Conservation (phyloP, 2,888 invertebrate genomes). For the Lissocephala sabroskyi region DNA sequence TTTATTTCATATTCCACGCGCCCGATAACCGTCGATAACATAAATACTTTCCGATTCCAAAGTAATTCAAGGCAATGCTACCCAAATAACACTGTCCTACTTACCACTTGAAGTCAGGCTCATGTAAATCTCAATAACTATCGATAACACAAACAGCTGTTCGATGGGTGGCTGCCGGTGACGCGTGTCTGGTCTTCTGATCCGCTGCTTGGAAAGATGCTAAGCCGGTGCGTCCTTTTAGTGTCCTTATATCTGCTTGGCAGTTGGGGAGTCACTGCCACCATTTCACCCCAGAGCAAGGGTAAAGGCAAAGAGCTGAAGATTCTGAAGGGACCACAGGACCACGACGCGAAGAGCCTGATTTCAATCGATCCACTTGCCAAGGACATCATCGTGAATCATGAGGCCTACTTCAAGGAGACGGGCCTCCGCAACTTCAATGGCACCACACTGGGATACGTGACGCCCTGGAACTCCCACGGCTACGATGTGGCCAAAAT, state of each 20-base stretch:
- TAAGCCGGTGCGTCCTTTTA: too few relatives aligned
- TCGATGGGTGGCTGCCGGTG: background rate
- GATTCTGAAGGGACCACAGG: conserved; percentile 74
- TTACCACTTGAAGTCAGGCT: too few relatives aligned
- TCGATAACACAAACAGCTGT: background rate
- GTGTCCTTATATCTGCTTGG: too few relatives aligned
- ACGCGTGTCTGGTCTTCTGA: background rate
- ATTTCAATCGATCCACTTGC: conserved; percentile 78
- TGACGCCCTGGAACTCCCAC: conserved; percentile 96
- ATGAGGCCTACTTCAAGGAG: conserved; percentile 83
- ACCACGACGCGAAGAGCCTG: conserved; percentile 79
- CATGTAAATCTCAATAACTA: too few relatives aligned
- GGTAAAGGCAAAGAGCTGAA: conserved; percentile 55
- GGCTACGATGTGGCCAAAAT: conserved; percentile 94
- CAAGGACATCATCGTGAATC: conserved; percentile 84
- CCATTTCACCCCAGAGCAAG: conserved; percentile 61
- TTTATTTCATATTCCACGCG: too few relatives aligned
- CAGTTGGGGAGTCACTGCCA: conserved; percentile 36
- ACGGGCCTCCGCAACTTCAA: conserved; percentile 79
- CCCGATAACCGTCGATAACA: too few relatives aligned
- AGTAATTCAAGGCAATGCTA: too few relatives aligned
- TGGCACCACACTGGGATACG: conserved; percentile 88
- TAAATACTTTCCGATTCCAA: too few relatives aligned
- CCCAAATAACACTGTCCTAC: too few relatives aligned
- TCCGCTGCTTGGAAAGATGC: too few relatives aligned